Evolutionary conservation across 2,888 invertebrate species (phyloP), one percentile per base, ranked within the genome.

Genomic region (Keiferia lycopersicella): DNA sequence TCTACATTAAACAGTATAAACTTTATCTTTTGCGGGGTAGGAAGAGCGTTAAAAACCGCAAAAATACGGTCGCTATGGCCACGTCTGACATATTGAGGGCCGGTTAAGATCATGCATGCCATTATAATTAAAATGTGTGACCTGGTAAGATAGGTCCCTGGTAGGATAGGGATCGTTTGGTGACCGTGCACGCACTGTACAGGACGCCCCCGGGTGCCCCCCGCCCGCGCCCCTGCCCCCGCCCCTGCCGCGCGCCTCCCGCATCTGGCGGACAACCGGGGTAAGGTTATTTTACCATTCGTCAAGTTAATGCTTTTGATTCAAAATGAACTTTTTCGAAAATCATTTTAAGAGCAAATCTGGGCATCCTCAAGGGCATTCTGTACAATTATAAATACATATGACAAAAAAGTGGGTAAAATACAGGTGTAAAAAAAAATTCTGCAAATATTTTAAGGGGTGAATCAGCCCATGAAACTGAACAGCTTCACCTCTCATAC

Each of bases 171-270:
- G 81, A 79, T 26, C 78, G 73, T 67, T 77, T 76, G 59, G 77
- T 77, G 71, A 74, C 74, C 60, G 75, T 74, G 73, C 77, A 78
- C 34, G 77, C 72, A 69, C 76, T 71, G 76, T 78, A 80, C 69
- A 73, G 71, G 39, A 76, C 68, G 45, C 70, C 68, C 68, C 75
- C 71, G 67, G 68, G 41, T 58, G 61, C 66, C 53, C 45, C 62
- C 41, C 63, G 67, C 53, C 45, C 62, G 48, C 63, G 67, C 65
- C 48, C 65, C 41, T 65, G 69, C 30, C 69, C 72, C 30, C 71
- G 69, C 57, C 67, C 68, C 50, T 67, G 70, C 66, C 71, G 66
- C 39, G 62, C 65, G 59, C 68, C 65, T 59, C 71, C 71, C 56
- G 48, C 34, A 75, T 73, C 78, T 76, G 75, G 65, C 67, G 73